Conservation (phyloP, 2,888 invertebrate genomes). For the Eurytoma californica region DNA sequence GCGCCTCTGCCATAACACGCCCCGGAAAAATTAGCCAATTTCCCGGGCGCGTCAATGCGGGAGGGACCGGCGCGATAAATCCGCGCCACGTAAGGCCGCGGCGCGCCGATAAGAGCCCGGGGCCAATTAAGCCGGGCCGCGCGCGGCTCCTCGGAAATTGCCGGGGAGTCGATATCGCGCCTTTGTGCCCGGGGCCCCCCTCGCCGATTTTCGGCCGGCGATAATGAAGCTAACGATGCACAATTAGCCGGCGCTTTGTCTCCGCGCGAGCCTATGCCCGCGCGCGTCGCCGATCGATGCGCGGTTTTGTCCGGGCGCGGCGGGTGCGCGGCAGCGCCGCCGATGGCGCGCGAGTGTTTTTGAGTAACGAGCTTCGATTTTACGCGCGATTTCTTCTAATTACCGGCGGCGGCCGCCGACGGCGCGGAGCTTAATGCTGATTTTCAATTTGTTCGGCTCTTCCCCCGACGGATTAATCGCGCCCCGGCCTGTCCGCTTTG, state of each 20-base stretch:
- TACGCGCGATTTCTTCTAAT: slow-evolving; percentile 24
- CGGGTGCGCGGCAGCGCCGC: too few species aligned
- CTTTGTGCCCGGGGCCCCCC: slow-evolving; percentile 26
- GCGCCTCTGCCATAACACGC: background rate
- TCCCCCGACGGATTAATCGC: slow-evolving; percentile 10
- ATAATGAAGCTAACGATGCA: slow-evolving; percentile 55
- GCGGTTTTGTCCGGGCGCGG: too few species aligned
- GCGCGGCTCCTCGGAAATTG: slow-evolving; percentile 49
- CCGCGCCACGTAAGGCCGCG: slow-evolving; percentile 49
- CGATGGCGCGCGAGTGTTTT: slow-evolving; percentile 21
- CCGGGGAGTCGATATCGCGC: slow-evolving; percentile 53
- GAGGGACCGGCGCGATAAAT: slow-evolving; percentile 48
- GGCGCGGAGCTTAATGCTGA: slow-evolving; percentile 1
- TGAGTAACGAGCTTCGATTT: slow-evolving; percentile 28
- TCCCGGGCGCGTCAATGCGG: slow-evolving; percentile 30
- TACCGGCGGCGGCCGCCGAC: background rate
- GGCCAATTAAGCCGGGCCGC: slow-evolving; percentile 45
- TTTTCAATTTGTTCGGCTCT: slow-evolving; percentile 34
- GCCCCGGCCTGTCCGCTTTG: background rate
- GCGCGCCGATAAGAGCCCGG: slow-evolving; percentile 47
- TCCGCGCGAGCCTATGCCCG: background rate
- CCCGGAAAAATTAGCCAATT: slow-evolving; percentile 53
- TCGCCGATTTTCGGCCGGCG: slow-evolving; percentile 51
- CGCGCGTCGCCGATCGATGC: too few species aligned
- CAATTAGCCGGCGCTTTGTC: slow-evolving; percentile 56